Percentiles rank a stretch among this genome's conserved stretches.
Evolutionary conservation across 2,888 invertebrate species (phyloP).

Genomic region (Drosophila crucigera): DNA sequence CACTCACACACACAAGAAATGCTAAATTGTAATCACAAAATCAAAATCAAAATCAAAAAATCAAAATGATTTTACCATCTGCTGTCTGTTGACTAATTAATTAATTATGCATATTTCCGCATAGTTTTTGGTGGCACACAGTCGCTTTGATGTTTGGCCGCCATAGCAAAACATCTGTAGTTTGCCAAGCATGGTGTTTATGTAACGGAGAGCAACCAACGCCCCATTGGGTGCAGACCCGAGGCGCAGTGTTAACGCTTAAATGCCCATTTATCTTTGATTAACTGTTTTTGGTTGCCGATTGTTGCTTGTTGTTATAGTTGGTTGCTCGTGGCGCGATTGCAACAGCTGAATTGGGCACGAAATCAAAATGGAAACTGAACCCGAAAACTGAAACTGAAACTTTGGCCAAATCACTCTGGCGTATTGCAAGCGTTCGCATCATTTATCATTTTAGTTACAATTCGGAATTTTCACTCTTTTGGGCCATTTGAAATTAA

Average conservation of each 20-base stretch:
- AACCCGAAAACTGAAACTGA: constrained; percentile 34
- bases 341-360: constrained; percentile 62
- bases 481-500: constrained; percentile 31
- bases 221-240: constrained; percentile 60
- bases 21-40: constrained; percentile 39
- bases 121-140: constrained; percentile 51
- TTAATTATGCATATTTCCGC: constrained; percentile 77
- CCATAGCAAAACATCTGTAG: constrained; percentile 55
- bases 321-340: constrained; percentile 29
- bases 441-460: constrained; percentile 71
- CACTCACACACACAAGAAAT: constrained; percentile 29
- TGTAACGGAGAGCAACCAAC: constrained; percentile 66
- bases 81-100: constrained; percentile 64
- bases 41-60: constrained; percentile 39
- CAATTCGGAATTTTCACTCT: constrained; percentile 57
- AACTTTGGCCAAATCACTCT: constrained; percentile 45
- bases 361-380: constrained; percentile 41
- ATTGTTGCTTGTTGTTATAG: constrained; percentile 11
- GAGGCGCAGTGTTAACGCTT: constrained; percentile 62
- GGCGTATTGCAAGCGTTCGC: constrained; percentile 55
- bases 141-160: constrained; percentile 68
- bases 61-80: constrained; percentile 28
- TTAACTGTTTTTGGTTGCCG: constrained; percentile 53
- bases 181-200: constrained; percentile 51
- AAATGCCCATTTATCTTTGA: constrained; percentile 72